Percentiles rank a stretch among this genome's conserved stretches.
Conservation (phyloP, 2,113 vertebrate species). For the Actinemys pallida region DNA sequence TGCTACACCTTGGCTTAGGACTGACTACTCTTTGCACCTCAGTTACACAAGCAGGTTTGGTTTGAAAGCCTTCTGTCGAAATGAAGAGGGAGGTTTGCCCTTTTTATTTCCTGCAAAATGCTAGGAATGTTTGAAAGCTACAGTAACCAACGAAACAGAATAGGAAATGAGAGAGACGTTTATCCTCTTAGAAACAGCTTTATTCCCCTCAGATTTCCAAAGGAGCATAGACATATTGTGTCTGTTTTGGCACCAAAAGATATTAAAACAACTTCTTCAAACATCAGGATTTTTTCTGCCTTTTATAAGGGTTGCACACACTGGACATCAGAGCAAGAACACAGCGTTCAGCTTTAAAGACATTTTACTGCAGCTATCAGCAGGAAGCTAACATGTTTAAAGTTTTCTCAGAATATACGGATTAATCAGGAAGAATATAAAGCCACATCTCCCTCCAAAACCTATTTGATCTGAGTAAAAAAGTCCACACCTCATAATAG, state of each 20-base stretch:
- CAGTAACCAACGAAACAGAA: slow-evolving; percentile 73
- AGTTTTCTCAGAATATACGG: background rate
- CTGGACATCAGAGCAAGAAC: slow-evolving; percentile 49
- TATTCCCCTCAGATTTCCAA: slow-evolving; percentile 61
- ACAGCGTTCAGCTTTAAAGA: slow-evolving; percentile 32
- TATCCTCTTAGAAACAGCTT: slow-evolving; percentile 72
- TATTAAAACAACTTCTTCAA: slow-evolving; percentile 49
- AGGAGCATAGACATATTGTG: slow-evolving; percentile 56
- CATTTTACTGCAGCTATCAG: slow-evolving; percentile 42
- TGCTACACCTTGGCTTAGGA: background rate
- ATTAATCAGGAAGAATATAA: slow-evolving; percentile 14
- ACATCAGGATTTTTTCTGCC: slow-evolving; percentile 62
- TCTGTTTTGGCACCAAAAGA: slow-evolving; percentile 66
- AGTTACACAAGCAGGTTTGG: background rate
- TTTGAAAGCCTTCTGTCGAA: slow-evolving; percentile 51
- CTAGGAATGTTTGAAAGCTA: slow-evolving; percentile 75
- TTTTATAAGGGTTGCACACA: slow-evolving; percentile 55
- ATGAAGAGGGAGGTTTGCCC: slow-evolving; percentile 46
- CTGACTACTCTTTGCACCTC: background rate
- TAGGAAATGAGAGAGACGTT: slow-evolving; percentile 70
- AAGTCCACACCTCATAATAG: background rate
- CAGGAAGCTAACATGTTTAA: background rate
- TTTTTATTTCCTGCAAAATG: slow-evolving; percentile 71
- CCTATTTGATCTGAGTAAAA: background rate
- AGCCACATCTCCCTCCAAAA: background rate